Conservation (phyloP, 2,113 vertebrate species). For the Lycaon pictus region DNA sequence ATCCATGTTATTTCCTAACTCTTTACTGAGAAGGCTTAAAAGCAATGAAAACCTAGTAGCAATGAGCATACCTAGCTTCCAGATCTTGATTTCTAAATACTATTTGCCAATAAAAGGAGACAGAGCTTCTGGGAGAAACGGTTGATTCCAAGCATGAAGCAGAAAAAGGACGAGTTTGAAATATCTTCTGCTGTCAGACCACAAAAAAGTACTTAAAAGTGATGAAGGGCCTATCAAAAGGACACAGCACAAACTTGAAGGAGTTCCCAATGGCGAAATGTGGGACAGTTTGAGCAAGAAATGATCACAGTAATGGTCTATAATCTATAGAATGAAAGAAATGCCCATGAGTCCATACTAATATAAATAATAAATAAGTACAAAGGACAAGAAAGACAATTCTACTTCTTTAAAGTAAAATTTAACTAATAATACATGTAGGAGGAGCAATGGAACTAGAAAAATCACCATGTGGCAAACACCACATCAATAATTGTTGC, state of each 20-base stretch:
- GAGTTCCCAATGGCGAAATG: not conserved
- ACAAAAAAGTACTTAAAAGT: not conserved
- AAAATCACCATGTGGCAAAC: not conserved
- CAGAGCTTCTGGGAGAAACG: not conserved
- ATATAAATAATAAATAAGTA: not conserved
- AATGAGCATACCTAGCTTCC: not conserved
- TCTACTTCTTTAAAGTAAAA: not conserved
- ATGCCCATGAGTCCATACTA: not conserved
- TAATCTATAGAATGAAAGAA: not conserved
- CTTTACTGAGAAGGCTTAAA: not conserved
- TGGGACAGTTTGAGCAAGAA: slow-evolving; percentile 25
- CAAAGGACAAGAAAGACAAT: not conserved
- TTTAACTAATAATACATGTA: not conserved
- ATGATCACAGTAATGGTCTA: not conserved
- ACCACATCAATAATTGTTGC: not conserved
- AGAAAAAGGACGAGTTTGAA: slow-evolving; percentile 20
- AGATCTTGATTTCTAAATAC: slow-evolving; percentile 25
- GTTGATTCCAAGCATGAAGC: not conserved
- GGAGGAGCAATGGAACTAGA: not conserved
- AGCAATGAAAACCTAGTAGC: not conserved
- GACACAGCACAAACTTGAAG: not conserved
- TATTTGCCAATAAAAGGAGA: not conserved
- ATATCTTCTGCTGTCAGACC: not conserved
- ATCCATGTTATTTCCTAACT: not conserved
- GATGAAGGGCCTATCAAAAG: not conserved